Percentiles rank a stretch among this genome's conserved stretches.
phyloP scores from a whole-genome alignment of 2,888 invertebrate genomes.

The Patella depressa region DNA sequence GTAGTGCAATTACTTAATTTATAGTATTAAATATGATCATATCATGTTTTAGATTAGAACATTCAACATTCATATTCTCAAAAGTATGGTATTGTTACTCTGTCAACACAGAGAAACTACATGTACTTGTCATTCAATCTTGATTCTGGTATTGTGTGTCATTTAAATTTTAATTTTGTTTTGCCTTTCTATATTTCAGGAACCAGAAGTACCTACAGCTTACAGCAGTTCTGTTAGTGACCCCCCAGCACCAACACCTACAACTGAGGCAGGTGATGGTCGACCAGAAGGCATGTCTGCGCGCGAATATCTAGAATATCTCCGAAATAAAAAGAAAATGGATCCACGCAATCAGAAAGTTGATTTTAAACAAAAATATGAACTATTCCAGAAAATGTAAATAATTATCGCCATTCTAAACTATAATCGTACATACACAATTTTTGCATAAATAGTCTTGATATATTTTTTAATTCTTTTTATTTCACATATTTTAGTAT shows the following conservation, averaged over 20 bases:
- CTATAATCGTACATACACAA: too few species aligned
- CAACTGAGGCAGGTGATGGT: neutral
- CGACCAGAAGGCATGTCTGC: slow-evolving; percentile 42
- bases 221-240: neutral
- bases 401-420: neutral
- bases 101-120: too few species aligned
- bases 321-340: slow-evolving; percentile 48
- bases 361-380: slow-evolving; percentile 36
- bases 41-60: too few species aligned
- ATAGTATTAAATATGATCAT: too few species aligned
- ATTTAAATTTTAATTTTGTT: neutral
- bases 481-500: too few species aligned
- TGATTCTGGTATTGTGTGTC: neutral
- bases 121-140: too few species aligned
- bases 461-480: too few species aligned
- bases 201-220: neutral
- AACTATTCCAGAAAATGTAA: slow-evolving; percentile 40
- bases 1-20: too few species aligned
- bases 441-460: too few species aligned
- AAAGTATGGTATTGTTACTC: too few species aligned
- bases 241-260: neutral
- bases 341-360: slow-evolving; percentile 47
- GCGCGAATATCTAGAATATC: slow-evolving; percentile 55
- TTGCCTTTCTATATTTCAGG: neutral
- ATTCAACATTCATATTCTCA: too few species aligned